These are phyloP conservation scores for Microcebus griseorufus DNA, from an alignment of 2,113 vertebrate species.

Conservation along the genomic window DNA sequence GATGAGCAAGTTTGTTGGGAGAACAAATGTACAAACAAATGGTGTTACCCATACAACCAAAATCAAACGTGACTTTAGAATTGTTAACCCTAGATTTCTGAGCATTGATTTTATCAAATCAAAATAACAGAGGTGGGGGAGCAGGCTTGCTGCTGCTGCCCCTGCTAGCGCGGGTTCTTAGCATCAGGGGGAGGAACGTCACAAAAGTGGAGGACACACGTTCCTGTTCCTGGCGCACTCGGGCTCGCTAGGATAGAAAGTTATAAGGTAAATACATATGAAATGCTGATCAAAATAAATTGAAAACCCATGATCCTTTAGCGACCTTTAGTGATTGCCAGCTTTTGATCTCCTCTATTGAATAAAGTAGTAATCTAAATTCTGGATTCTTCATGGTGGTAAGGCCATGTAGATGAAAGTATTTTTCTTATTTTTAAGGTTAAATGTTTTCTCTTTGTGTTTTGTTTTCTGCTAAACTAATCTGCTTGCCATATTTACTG, in stretches of 20 bases:
- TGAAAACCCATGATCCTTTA: not conserved
- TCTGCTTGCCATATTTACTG: not conserved
- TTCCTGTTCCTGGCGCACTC: not conserved
- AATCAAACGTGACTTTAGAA: not conserved
- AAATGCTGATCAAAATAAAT: not conserved
- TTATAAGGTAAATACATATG: not conserved
- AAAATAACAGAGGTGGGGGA: not conserved
- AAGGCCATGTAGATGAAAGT: not conserved
- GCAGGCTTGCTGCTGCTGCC: fast-evolving
- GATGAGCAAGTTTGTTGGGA: not conserved
- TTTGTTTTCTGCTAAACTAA: constrained; percentile 39
- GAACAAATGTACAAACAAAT: not conserved
- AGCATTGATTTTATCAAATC: constrained; percentile 1
- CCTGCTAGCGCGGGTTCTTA: too few relatives aligned
- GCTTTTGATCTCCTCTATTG: not conserved
- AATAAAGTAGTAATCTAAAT: not conserved
- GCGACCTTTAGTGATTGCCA: not conserved
- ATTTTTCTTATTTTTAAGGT: not conserved
- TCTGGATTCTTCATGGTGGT: not conserved
- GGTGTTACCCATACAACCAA: too few relatives aligned
- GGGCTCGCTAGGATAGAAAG: not conserved
- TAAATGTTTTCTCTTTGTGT: not conserved
- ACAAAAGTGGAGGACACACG: not conserved
- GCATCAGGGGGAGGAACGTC: not conserved
- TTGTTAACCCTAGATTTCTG: not conserved